Percentiles rank a stretch among this genome's conserved stretches.
Conservation (phyloP, 2,797 vertebrate genomes). For the Gallirallus australis region DNA sequence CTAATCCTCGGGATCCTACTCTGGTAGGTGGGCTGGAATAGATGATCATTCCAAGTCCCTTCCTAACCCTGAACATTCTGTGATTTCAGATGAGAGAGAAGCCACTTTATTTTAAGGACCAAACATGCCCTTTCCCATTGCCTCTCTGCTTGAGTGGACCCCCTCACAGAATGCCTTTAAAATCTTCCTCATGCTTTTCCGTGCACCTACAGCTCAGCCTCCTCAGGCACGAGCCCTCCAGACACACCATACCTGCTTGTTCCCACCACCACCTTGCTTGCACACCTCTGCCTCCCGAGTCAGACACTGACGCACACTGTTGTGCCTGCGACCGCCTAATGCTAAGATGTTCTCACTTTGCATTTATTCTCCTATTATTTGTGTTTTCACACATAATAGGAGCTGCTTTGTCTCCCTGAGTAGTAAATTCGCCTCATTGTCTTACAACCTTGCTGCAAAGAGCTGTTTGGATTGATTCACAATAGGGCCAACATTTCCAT, state of each 20-base stretch:
- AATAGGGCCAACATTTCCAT: constrained; percentile 62
- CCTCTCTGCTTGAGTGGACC: not conserved
- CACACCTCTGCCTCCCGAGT: constrained; percentile 8
- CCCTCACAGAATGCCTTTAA: not conserved
- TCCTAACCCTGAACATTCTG: no score
- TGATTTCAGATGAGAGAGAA: not conserved
- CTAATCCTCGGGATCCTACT: no score
- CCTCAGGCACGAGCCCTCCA: not conserved
- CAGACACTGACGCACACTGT: constrained; percentile 20
- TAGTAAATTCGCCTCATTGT: constrained; percentile 74
- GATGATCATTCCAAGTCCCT: no score
- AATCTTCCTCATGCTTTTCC: not conserved
- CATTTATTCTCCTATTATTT: constrained; percentile 73
- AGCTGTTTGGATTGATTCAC: constrained; percentile 69
- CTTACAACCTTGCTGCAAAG: constrained; percentile 66
- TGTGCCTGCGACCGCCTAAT: constrained; percentile 31
- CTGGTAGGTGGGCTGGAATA: no score
- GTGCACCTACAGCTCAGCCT: not conserved
- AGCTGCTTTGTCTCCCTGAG: constrained; percentile 63
- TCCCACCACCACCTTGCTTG: constrained; percentile 20
- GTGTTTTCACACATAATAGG: constrained; percentile 68
- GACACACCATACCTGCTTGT: not conserved
- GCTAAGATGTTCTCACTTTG: constrained; percentile 48
- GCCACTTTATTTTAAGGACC: not conserved
- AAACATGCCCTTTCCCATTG: not conserved